Percentiles rank a stretch among this genome's conserved stretches.
Evolutionary conservation across 2,797 vertebrate genomes (phyloP).

Genomic region (Echeneis naucrates): DNA sequence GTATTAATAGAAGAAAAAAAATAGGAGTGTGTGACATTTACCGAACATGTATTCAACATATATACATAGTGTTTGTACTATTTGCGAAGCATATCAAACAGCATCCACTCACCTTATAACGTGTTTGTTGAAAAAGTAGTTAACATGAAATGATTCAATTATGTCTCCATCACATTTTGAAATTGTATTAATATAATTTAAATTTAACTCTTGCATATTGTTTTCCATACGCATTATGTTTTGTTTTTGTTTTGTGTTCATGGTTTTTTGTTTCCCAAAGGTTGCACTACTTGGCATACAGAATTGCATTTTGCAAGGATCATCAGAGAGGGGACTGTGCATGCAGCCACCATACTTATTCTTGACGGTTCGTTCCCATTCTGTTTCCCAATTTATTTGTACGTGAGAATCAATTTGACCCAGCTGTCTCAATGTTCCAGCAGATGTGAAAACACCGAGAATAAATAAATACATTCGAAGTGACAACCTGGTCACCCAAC

Average conservation of each 20-base stretch:
- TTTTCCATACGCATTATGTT: neutral
- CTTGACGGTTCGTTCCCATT: conserved; percentile 46
- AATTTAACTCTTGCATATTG: neutral
- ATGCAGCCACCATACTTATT: conserved; percentile 18
- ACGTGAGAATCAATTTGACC: conserved; percentile 70
- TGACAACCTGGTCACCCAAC: conserved; percentile 74
- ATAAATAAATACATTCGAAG: conserved; percentile 84
- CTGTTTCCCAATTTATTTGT: conserved; percentile 51
- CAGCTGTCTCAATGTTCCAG: conserved; percentile 69
- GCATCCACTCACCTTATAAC: neutral
- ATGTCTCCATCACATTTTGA: too few relatives aligned
- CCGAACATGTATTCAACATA: too few relatives aligned
- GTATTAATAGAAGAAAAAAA: too few relatives aligned
- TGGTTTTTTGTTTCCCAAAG: too few relatives aligned
- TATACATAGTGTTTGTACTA: neutral
- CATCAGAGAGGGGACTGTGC: conserved; percentile 10
- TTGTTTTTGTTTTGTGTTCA: neutral
- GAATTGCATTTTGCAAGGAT: conserved; percentile 2
- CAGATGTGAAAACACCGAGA: conserved; percentile 57
- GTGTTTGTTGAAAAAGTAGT: too few relatives aligned
- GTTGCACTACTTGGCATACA: neutral
- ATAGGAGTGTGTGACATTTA: neutral
- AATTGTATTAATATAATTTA: neutral
- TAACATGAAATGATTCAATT: neutral
- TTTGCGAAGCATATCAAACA: neutral